phyloP scores from a whole-genome alignment of 2,888 invertebrate genomes.

The Actias luna region DNA sequence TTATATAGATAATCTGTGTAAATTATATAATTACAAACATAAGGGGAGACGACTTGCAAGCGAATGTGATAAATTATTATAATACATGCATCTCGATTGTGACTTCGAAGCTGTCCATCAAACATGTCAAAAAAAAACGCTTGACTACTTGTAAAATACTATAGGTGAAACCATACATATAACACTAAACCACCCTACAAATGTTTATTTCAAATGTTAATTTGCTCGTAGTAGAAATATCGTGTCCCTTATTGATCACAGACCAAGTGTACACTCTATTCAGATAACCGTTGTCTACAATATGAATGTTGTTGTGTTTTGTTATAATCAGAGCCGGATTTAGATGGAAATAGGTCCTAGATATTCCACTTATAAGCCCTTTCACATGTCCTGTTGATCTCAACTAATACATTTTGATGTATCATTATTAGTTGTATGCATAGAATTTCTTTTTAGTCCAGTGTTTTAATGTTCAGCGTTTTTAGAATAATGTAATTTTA shows the following conservation, averaged over 20 bases:
- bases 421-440: too few relatives aligned
- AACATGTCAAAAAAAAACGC: constrained; percentile 74
- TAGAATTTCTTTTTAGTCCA: too few relatives aligned
- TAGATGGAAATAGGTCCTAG: too few relatives aligned
- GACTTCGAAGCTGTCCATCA: constrained; percentile 68
- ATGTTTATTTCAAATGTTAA: constrained; percentile 75
- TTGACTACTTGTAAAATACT: constrained; percentile 75
- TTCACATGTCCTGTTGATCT: too few relatives aligned
- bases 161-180: constrained; percentile 75
- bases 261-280: constrained; percentile 69
- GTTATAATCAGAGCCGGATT: too few relatives aligned
- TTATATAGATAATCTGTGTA: constrained; percentile 29
- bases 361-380: too few relatives aligned
- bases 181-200: constrained; percentile 70
- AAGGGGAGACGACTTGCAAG: constrained; percentile 44
- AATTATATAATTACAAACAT: constrained; percentile 33
- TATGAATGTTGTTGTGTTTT: constrained; percentile 39
- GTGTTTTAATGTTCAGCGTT: too few relatives aligned
- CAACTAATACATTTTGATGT: too few relatives aligned
- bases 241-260: constrained; percentile 76
- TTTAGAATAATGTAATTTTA: too few relatives aligned
- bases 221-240: constrained; percentile 79
- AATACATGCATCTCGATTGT: constrained; percentile 58
- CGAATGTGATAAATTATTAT: constrained; percentile 51
- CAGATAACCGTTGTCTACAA: constrained; percentile 58